A percentile compares a stretch with the other conserved stretches of the same genome.
These are phyloP conservation scores for Drosophila sordidula DNA, from an alignment of 2,888 invertebrate genomes.

Conservation along the genomic window DNA sequence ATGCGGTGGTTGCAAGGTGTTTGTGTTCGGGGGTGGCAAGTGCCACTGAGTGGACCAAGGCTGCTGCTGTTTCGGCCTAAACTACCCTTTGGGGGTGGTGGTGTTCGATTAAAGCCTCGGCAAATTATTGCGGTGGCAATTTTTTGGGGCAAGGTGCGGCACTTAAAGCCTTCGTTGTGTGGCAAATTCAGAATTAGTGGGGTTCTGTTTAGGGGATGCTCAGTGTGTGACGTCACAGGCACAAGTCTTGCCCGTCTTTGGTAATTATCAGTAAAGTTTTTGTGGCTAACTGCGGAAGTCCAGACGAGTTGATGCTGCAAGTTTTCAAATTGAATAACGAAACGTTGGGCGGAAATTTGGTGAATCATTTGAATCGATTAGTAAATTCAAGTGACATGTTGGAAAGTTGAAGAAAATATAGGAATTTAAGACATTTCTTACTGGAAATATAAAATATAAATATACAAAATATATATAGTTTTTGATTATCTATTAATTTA, in stretches of 20 bases:
- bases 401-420: background rate
- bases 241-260: constrained; percentile 6
- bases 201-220: constrained; percentile 32
- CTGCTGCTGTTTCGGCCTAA: constrained; percentile 2
- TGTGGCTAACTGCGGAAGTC: constrained; percentile 16
- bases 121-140: constrained; percentile 32
- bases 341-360: background rate
- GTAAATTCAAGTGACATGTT: background rate
- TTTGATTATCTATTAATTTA: too few relatives aligned
- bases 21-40: constrained; percentile 35
- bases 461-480: too few relatives aligned
- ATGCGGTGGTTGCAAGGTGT: constrained; percentile 62
- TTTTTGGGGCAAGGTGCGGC: constrained; percentile 28
- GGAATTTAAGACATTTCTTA: background rate
- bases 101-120: constrained; percentile 36
- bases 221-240: constrained; percentile 28
- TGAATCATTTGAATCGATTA: constrained; percentile 16
- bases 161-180: constrained; percentile 31
- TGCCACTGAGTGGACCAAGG: constrained; percentile 21
- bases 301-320: constrained; percentile 24
- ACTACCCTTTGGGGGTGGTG: constrained; percentile 14
- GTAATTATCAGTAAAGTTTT: constrained; percentile 33
- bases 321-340: constrained; percentile 21
- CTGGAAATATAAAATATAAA: background rate
- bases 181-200: constrained; percentile 7